Base-by-base conservation (phyloP, 2,797 vertebrate genomes). In the Poecilia gillii region DNA sequence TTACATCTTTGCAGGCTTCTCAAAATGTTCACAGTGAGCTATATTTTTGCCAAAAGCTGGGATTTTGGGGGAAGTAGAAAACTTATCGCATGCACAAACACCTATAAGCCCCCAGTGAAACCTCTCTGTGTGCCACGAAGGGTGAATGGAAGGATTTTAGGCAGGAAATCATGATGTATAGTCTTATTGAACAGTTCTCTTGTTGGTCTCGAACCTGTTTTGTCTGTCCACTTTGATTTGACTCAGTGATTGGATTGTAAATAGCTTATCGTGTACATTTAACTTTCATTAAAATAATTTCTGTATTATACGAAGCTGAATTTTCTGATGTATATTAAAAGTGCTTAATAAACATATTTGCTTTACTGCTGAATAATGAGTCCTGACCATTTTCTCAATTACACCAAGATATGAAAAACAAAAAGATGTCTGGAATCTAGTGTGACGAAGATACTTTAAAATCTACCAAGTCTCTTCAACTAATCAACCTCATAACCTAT, bases 341-440 rank as follows among this genome's bases (percentile, higher is more conserved):
- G 96, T 98, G 97, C 98, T 98, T 97, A 99, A 99, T 99, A 99
- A 99, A 99, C 98, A 97, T 98, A 99, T 99, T 99, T 99, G 98
- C 98, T 98, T 99, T 99, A 97, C 97, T 97, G 97, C 97, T 93
- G 93, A 94, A 93, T 95, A 23, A 0, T 73, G 14, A 46, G 31
- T 88, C 1, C 66, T 74, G 43, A 23, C 13, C 5, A 14, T 85
- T 85, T 7, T 23, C 18, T 33, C 0, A 2, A 33, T 41, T 28
- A n/a, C 14, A 31, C 25, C 31, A 51, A 49, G 33, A 31, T 16
- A 31, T 62, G 55, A 31, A 49, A 28, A 25, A 11, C 18, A 41
- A 41, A 39, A 41, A 41, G 3, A 43, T 23, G 9, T 25, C 9
- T 70, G 36, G 66, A 41, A 43, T 43, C 18, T 20, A 12, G 62